A percentile compares a stretch with the other conserved stretches of the same genome.
These are phyloP conservation scores for Polyergus mexicanus DNA, from an alignment of 1,140 invertebrate species.

Conservation along the genomic window DNA sequence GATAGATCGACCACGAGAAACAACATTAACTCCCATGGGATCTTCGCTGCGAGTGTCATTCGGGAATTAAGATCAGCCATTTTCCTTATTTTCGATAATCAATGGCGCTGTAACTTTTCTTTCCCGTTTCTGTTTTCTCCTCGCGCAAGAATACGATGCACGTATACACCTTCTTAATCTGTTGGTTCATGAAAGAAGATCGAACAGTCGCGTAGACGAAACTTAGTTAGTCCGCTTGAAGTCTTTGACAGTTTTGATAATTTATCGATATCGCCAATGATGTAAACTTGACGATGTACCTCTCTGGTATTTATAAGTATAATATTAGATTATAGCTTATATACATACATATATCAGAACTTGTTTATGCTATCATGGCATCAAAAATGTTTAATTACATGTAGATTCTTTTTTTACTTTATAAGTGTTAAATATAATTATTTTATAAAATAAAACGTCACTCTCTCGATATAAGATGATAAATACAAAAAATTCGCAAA, in stretches of 20 bases:
- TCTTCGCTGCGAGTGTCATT: not conserved
- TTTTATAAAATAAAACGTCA: too few species aligned
- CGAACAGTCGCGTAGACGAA: slow-evolving; percentile 2
- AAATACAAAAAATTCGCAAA: too few species aligned
- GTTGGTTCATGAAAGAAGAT: not conserved
- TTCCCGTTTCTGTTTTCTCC: not conserved
- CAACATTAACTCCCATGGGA: not conserved
- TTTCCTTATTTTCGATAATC: slow-evolving; percentile 29
- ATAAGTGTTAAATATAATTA: not conserved
- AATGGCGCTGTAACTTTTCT: not conserved
- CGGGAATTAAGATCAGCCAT: not conserved
- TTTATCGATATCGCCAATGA: not conserved
- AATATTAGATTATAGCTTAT: not conserved
- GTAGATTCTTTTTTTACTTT: not conserved
- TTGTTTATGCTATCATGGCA: not conserved
- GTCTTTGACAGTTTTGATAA: slow-evolving; percentile 8
- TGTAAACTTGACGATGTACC: not conserved
- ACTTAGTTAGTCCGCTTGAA: not conserved
- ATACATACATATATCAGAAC: too few species aligned
- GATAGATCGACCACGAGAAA: slow-evolving; percentile 31
- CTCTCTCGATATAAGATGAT: too few species aligned
- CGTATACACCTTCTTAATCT: not conserved
- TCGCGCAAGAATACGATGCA: not conserved
- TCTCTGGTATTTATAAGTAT: not conserved
- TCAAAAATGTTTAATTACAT: not conserved